Conservation (phyloP, 2,888 invertebrate species). For the Maniola hyperantus region DNA sequence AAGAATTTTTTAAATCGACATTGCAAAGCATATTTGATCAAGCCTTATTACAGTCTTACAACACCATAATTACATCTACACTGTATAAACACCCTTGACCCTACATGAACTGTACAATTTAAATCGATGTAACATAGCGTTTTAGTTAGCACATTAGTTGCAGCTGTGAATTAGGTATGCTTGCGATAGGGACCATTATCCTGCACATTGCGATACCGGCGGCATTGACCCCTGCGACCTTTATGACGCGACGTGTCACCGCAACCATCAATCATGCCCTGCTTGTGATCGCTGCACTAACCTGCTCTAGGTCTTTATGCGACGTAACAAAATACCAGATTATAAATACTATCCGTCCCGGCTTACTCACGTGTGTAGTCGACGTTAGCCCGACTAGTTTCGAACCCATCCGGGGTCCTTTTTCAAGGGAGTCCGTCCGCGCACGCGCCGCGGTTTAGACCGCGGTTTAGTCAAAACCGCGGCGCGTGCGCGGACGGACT, state of each 20-base stretch:
- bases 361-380: no score
- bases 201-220: constrained; percentile 51
- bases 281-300: background rate
- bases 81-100: constrained; percentile 14
- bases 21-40: background rate
- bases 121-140: background rate
- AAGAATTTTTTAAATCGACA: background rate
- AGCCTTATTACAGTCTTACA: no score
- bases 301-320: background rate
- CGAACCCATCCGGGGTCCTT: no score
- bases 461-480: no score
- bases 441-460: no score
- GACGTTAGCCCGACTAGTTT: no score
- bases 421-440: no score
- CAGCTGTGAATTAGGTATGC: constrained; percentile 16
- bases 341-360: no score
- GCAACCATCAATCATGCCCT: constrained; percentile 53
- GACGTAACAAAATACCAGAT: no score
- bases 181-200: constrained; percentile 32
- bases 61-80: constrained; percentile 14
- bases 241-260: constrained; percentile 61
- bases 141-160: constrained; percentile 13
- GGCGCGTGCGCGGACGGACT: no score
- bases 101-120: background rate
- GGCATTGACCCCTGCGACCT: constrained; percentile 78